These are phyloP conservation scores for Parnassius mnemosyne DNA, from an alignment of 2,888 invertebrate genomes.

Conservation along the genomic window DNA sequence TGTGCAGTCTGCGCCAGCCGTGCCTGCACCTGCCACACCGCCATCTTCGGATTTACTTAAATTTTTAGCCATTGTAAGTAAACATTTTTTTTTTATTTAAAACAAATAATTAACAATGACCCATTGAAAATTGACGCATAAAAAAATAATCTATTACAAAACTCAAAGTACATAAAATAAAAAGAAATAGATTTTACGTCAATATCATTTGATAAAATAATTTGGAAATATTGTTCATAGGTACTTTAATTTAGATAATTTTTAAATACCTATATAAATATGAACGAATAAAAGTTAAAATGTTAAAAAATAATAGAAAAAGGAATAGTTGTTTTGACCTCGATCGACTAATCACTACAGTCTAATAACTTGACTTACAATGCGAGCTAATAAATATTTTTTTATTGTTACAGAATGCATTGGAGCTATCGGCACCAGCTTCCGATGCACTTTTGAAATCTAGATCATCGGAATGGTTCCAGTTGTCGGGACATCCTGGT, in stretches of 20 bases:
- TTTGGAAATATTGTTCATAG: too few species aligned
- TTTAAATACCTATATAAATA: background rate
- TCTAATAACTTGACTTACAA: constrained; percentile 4
- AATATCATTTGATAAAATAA: too few species aligned
- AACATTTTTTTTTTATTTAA: too few species aligned
- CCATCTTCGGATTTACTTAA: constrained; percentile 80
- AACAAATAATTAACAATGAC: background rate
- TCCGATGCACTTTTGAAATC: constrained; percentile 91
- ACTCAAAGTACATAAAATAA: too few species aligned
- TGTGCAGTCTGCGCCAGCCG: constrained; percentile 46
- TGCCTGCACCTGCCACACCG: constrained; percentile 43
- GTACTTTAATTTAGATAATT: too few species aligned
- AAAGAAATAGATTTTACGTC: too few species aligned
- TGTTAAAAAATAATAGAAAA: constrained; percentile 7
- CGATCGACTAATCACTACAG: background rate
- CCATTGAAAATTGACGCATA: too few species aligned
- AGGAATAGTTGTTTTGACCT: constrained; percentile 4
- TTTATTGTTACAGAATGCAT: constrained; percentile 87
- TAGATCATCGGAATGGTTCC: constrained; percentile 89
- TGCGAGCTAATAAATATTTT: constrained; percentile 33
- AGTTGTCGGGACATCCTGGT: constrained; percentile 95
- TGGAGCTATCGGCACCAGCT: constrained; percentile 94
- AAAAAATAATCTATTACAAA: too few species aligned
- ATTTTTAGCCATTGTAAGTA: constrained; percentile 90
- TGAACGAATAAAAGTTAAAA: background rate